Evolutionary conservation across 2,113 vertebrate genomes (phyloP).

Genomic region (Scytalopus superciliaris): DNA sequence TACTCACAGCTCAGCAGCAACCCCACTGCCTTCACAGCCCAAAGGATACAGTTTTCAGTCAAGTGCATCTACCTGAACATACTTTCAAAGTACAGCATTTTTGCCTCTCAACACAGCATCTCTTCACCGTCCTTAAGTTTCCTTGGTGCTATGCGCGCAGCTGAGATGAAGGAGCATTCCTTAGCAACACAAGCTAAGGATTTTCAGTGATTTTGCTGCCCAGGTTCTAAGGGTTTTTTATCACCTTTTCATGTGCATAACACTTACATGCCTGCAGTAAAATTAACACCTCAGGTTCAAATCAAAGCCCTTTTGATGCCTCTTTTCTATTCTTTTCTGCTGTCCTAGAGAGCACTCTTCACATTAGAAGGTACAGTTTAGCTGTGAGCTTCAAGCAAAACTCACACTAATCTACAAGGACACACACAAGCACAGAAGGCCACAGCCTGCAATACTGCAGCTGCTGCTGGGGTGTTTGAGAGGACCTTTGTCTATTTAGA

Average conservation of each 20-base stretch:
- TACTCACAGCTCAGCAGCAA: neutral
- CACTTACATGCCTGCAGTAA: neutral
- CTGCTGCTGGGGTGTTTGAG: neutral
- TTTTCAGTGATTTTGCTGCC: neutral
- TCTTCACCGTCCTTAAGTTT: neutral
- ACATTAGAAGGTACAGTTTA: neutral
- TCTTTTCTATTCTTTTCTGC: neutral
- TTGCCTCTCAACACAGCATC: neutral
- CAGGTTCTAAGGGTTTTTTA: neutral
- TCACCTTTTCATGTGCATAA: neutral
- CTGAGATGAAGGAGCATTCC: neutral
- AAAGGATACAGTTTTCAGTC: neutral
- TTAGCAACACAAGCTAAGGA: neutral
- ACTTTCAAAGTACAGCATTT: neutral
- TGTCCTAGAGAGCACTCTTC: neutral
- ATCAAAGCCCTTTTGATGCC: neutral
- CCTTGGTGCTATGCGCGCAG: neutral
- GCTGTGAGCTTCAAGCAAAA: neutral
- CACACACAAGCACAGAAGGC: neutral
- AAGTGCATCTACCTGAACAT: neutral
- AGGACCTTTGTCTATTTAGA: neutral
- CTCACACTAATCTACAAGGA: neutral
- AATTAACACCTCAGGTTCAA: neutral
- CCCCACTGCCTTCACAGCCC: neutral
- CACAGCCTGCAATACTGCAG: neutral